These are phyloP conservation scores for Bufotes viridis DNA, from an alignment of 2,797 vertebrate genomes.

Conservation along the genomic window DNA sequence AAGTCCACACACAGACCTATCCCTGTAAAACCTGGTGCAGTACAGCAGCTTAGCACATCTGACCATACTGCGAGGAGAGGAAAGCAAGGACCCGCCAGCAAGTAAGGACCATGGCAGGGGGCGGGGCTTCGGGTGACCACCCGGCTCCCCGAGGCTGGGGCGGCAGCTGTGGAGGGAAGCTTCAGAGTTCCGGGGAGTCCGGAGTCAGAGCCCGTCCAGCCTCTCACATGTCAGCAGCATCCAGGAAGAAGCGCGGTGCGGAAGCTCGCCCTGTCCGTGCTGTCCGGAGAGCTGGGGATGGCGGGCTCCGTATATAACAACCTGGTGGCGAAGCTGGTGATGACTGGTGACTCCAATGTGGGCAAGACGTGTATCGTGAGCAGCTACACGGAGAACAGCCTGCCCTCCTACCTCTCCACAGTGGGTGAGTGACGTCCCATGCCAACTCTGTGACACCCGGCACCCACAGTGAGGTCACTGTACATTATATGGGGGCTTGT, in stretches of 20 bases:
- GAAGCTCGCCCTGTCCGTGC: not conserved
- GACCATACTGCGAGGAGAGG: not conserved
- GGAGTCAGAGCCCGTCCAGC: not conserved
- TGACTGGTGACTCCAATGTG: slow-evolving; percentile 73
- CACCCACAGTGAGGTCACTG: not conserved
- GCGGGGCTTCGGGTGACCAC: not conserved
- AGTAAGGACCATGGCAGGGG: not conserved
- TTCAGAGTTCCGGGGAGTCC: too few species aligned
- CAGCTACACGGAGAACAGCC: slow-evolving; percentile 67
- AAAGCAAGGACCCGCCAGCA: not conserved
- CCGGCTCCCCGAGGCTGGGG: too few species aligned
- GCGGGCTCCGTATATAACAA: not conserved
- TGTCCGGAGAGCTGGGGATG: not conserved
- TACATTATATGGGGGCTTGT: too few species aligned
- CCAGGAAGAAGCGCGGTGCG: not conserved
- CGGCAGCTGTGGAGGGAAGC: too few species aligned
- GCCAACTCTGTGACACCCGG: not conserved
- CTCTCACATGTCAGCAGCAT: not conserved
- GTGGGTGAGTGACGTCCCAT: slow-evolving; percentile 68
- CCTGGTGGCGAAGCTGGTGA: slow-evolving; percentile 69
- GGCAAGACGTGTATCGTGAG: slow-evolving; percentile 73
- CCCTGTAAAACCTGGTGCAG: too few species aligned
- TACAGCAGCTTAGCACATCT: not conserved
- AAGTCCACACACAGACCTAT: too few species aligned
- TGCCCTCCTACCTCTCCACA: slow-evolving; percentile 69